These are phyloP conservation scores for Podilymbus podiceps DNA, from an alignment of 2,113 vertebrate species.

Conservation along the genomic window DNA sequence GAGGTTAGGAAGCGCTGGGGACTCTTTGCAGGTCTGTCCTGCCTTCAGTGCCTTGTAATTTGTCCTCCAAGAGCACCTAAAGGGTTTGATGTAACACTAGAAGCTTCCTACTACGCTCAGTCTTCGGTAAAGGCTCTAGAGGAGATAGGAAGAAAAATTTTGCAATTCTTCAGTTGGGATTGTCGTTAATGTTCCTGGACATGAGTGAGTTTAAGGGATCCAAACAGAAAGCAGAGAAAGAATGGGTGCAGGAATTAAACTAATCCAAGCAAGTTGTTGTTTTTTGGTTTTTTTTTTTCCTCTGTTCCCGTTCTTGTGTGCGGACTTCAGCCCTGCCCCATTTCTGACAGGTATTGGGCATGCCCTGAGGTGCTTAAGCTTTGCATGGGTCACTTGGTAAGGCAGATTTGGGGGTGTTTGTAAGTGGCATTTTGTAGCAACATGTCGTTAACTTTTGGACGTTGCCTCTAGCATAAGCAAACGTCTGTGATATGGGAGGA, in stretches of 20 bases:
- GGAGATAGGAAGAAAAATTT: neutral
- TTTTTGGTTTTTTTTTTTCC: fast-evolving
- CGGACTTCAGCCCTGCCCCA: neutral
- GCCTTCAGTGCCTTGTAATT: neutral
- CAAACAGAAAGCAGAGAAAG: neutral
- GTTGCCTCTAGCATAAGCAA: neutral
- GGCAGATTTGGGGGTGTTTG: neutral
- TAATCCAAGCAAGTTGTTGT: neutral
- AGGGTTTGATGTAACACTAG: neutral
- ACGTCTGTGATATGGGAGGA: neutral
- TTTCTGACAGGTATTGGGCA: neutral
- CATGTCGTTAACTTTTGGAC: neutral
- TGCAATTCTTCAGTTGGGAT: neutral
- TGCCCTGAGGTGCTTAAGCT: neutral
- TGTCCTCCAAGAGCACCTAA: neutral
- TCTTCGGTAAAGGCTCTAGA: neutral
- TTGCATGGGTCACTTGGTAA: neutral
- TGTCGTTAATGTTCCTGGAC: neutral
- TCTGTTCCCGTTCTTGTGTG: neutral
- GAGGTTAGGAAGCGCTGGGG: neutral
- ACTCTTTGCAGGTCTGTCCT: neutral
- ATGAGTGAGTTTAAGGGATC: neutral
- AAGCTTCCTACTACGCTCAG: neutral
- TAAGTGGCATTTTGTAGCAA: neutral
- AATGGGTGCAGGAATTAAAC: neutral